These are phyloP conservation scores for Macrotrachela quadricornifera DNA, from an alignment of 1,140 invertebrate species.

Conservation along the genomic window DNA sequence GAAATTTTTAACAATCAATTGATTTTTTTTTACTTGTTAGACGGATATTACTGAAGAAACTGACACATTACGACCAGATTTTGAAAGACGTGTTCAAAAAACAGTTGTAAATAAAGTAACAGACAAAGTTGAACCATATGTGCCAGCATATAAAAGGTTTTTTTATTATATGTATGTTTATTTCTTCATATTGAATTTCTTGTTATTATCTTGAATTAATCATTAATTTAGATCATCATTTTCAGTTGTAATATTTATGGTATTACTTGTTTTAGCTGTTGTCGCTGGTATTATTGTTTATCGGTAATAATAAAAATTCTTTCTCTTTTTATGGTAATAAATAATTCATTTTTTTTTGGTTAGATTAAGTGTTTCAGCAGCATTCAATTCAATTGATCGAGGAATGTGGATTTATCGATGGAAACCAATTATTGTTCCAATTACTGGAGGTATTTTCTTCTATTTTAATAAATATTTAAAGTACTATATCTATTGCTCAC, in stretches of 20 bases:
- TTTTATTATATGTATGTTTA: conserved; percentile 23
- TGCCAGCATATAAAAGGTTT: conserved; percentile 27
- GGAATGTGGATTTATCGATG: conserved; percentile 14
- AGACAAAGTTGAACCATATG: conserved; percentile 36
- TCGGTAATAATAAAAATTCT: conserved; percentile 42
- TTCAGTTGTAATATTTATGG: conserved; percentile 28
- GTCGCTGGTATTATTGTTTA: conserved; percentile 79
- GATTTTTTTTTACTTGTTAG: no score
- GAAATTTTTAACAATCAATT: no score
- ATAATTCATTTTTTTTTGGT: no score
- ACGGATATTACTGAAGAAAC: conserved; percentile 49
- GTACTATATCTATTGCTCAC: no score
- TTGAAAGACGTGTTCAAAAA: background rate
- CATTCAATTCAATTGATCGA: background rate
- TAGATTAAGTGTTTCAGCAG: no score
- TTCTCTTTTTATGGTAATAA: conserved; percentile 6
- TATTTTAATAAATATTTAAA: no score
- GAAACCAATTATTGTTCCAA: background rate
- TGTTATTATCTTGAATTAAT: conserved; percentile 12
- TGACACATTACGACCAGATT: conserved; percentile 28
- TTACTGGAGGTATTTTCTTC: no score
- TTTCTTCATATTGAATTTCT: conserved; percentile 21
- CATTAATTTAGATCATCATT: background rate
- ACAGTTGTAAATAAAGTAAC: conserved; percentile 4
- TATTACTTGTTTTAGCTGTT: conserved; percentile 53